A percentile compares a stretch with the other conserved stretches of the same genome.
phyloP scores from a whole-genome alignment of 2,113 vertebrate genomes.

The Pithys albifrons region DNA sequence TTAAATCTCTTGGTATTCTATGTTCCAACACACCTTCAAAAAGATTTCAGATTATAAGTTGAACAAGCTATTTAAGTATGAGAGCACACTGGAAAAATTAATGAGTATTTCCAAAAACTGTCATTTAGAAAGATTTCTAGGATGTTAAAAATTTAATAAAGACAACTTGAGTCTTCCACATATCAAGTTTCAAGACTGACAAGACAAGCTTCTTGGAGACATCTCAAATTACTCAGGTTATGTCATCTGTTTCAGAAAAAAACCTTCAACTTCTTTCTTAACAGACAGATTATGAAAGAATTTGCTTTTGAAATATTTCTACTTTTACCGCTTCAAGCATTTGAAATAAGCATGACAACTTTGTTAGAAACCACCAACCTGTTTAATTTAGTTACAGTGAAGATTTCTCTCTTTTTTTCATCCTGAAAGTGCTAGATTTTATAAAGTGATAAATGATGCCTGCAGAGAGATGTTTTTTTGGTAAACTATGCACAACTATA shows the following conservation, averaged over 20 bases:
- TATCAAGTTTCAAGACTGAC: neutral
- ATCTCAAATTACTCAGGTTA: neutral
- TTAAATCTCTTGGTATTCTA: neutral
- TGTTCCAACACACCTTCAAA: neutral
- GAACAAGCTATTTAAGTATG: neutral
- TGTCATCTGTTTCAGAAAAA: neutral
- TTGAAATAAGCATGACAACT: neutral
- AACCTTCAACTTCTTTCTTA: neutral
- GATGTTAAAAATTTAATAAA: neutral
- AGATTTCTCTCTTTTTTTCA: neutral
- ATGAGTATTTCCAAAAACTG: neutral
- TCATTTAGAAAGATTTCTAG: neutral
- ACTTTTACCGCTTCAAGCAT: neutral
- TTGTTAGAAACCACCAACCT: neutral
- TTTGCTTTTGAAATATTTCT: neutral
- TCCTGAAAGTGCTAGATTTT: neutral
- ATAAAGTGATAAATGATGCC: neutral
- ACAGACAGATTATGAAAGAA: neutral
- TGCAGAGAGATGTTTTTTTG: neutral
- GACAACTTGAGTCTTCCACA: neutral
- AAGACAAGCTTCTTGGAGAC: constrained; percentile 9
- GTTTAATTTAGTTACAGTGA: neutral
- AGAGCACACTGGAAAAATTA: neutral
- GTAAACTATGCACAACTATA: neutral
- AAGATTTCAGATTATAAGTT: neutral